Base-by-base conservation (phyloP, 2,888 invertebrate genomes). In the Empis livida region DNA sequence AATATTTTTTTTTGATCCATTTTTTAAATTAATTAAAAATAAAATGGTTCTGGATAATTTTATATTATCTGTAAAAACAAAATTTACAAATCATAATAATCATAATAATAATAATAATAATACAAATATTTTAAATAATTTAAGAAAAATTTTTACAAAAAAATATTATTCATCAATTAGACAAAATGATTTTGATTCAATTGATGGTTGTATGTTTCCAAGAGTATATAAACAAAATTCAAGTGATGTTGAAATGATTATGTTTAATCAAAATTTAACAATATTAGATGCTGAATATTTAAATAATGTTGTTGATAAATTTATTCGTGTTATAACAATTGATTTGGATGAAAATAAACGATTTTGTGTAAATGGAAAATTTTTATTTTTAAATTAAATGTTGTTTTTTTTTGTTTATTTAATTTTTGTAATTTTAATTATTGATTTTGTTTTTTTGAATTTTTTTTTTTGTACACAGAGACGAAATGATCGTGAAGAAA, bases 401-500 rank as follows among this genome's bases (percentile, higher is more conserved):
- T 20, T 20, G 6, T 5, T 6, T 37, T 23, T 13, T 38, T 11
- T 27, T 38, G 16, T 40, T 46, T 42, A 11, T 13, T 8, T 11
- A 42, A 49, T 44, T 30, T 42, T 42, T 45, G 32, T 32, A 23
- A 43, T 42, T 47, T 42, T 30, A 43, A 40, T 42, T 45, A 5
- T 35, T 35, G 13, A 13, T 32, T 32, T 32, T 11, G 20, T 38
- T 45, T 46, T 51, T 43, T 51, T 53, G 50, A n/a, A n/a, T n/a
- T n/a, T n/a, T 52, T 47, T 56, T 42, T 49, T 46, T 30, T 32
- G 35, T 54, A 75, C 79, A 49, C 75, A 91, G 84, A 82, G 89
- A 69, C 81, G 86, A 61, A 91, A 88, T 77, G 92, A 93, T 64
- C 76, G 93, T 47, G 93, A 94, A 70, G 92, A 93, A 71, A 93